Evolutionary conservation across 2,888 invertebrate genomes (phyloP).

Genomic region (Drosophila maculinotata): DNA sequence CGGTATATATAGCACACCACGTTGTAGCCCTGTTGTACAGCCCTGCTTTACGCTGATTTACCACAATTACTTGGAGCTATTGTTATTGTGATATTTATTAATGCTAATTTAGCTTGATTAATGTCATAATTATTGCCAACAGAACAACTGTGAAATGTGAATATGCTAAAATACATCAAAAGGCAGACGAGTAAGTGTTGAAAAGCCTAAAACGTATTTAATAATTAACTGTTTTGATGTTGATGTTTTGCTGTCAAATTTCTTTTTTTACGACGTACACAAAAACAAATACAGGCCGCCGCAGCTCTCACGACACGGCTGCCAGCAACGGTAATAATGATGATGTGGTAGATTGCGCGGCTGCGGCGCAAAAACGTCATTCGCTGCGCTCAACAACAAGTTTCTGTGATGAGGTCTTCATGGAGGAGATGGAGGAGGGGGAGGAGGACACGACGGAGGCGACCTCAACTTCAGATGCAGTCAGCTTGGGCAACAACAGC

Average conservation of each 20-base stretch:
- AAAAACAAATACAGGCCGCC: constrained; percentile 68
- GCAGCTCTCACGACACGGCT: constrained; percentile 60
- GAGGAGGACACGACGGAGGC: constrained; percentile 19
- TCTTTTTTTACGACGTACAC: constrained; percentile 36
- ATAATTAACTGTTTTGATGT: constrained; percentile 32
- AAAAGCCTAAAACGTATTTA: neutral
- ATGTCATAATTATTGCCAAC: constrained; percentile 16
- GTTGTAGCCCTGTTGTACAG: constrained; percentile 15
- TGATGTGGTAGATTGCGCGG: constrained; percentile 48
- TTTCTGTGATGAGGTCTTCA: constrained; percentile 82
- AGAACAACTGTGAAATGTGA: constrained; percentile 58
- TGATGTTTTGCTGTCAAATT: constrained; percentile 44
- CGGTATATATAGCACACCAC: constrained; percentile 1
- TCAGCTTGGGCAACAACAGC: constrained; percentile 60
- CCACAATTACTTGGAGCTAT: constrained; percentile 15
- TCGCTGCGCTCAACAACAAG: constrained; percentile 82
- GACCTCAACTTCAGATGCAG: constrained; percentile 54
- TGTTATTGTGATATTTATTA: constrained; percentile 21
- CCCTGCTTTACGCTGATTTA: constrained; percentile 17
- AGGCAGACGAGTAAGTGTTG: constrained; percentile 76
- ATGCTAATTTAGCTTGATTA: constrained; percentile 2
- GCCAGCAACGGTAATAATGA: constrained; percentile 51
- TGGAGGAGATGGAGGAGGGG: constrained; percentile 73
- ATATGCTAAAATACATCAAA: constrained; percentile 82
- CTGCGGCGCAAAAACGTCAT: constrained; percentile 71